These are phyloP conservation scores for Macrosteles quadrilineatus DNA, from an alignment of 1,140 invertebrate genomes.

Conservation along the genomic window DNA sequence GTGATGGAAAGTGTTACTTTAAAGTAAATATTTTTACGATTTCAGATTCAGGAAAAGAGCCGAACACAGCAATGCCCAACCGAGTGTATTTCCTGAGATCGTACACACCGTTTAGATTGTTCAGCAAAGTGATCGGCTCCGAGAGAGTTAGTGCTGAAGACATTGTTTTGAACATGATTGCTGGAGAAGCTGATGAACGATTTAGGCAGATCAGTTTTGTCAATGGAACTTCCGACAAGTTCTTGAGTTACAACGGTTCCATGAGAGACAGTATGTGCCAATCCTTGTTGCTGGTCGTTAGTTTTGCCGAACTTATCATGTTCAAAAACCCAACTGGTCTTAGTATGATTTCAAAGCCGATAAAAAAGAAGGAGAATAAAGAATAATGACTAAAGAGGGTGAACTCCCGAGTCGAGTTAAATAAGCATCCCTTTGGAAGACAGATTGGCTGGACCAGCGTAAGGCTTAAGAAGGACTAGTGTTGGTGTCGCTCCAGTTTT, in stretches of 20 bases:
- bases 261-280: slow-evolving; percentile 6
- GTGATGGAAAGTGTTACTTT: no score
- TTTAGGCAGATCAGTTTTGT: not conserved
- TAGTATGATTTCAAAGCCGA: not conserved
- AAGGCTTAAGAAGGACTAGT: no score
- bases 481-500: no score
- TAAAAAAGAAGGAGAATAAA: not conserved
- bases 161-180: not conserved
- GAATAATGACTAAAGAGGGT: no score
- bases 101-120: not conserved
- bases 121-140: not conserved
- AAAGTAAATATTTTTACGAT: no score
- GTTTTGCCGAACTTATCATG: slow-evolving; percentile 3
- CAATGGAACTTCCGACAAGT: not conserved
- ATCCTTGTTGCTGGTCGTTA: not conserved
- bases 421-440: no score
- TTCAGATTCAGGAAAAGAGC: slow-evolving; percentile 3
- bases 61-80: not conserved
- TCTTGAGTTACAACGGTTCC: not conserved
- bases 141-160: slow-evolving; percentile 8
- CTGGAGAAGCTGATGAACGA: not conserved
- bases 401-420: no score
- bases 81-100: not conserved
- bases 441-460: no score
- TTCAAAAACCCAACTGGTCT: not conserved